Evolutionary conservation across 2,113 vertebrate genomes (phyloP).

Genomic region (Leuciscus idus): DNA sequence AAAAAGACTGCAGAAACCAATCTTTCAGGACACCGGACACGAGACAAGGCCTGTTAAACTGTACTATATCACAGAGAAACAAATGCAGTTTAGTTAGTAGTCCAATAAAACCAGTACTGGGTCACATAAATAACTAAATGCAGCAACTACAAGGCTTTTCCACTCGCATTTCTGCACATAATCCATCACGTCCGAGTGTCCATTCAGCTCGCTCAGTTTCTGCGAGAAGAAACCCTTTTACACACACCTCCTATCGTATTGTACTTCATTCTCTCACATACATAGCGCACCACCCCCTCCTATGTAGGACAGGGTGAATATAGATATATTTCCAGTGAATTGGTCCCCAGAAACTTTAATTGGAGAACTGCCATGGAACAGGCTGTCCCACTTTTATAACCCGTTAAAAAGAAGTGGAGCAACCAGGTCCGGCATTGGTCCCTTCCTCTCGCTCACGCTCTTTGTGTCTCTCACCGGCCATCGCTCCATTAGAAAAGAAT

Average conservation of each 20-base stretch:
- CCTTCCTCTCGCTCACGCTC: conserved; percentile 63
- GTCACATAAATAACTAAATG: neutral
- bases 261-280: conserved; percentile 51
- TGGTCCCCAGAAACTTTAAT: conserved; percentile 82
- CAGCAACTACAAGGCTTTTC: neutral
- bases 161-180: neutral
- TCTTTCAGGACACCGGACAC: neutral
- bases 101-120: neutral
- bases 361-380: conserved; percentile 84
- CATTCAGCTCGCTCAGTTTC: neutral
- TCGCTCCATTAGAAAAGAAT: conserved; percentile 17
- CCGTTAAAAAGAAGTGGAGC: conserved; percentile 77
- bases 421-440: conserved; percentile 76
- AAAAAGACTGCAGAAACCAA: neutral
- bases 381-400: conserved; percentile 82
- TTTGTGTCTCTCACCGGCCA: conserved; percentile 37
- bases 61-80: neutral
- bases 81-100: neutral
- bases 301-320: conserved; percentile 81
- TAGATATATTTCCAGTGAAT: conserved; percentile 84
- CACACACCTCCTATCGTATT: conserved; percentile 22
- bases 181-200: neutral
- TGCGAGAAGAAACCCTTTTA: neutral
- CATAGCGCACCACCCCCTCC: conserved; percentile 45
- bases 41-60: neutral